Evolutionary conservation across 2,113 vertebrate genomes (phyloP), one percentile per base, ranked within the genome.

Genomic region (Petromus typicus): DNA sequence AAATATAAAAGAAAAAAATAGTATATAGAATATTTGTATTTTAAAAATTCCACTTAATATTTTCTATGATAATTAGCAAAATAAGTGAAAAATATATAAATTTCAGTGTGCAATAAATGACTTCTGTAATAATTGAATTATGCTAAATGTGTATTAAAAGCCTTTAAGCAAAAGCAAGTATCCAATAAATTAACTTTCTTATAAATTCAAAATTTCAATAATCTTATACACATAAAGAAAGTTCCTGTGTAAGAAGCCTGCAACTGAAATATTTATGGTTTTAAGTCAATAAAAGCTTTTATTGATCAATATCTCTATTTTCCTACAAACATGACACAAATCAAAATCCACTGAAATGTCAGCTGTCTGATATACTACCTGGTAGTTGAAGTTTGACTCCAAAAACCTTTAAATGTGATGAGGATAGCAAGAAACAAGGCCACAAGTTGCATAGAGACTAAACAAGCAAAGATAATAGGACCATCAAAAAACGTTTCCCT

Each of bases 11-110:
- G 18, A 48, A 96, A 95, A 86, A 91, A 27, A 17, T 20, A 82
- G 25, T 57, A 59, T 4, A 95, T 89, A n/a, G 66, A 20, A 56
- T 12, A 56, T 56, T 16, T 8, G 13, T 71, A 69, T 2, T 86
- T 43, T 93, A 79, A 2, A 17, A 14, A 90, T 12, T 23, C 40
- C 7, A 86, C 27, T 37, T 45, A 48, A 61, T 48, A 54, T 86
- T 96, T 95, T 81, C 93, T 78, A 71, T 90, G 91, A 59, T 30
- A 86, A 94, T 90, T 13, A 48, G 4, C 37, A 89, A 94, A 64
- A 1, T 54, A 81, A 71, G 5, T 63, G 25, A 20, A 69, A 9
- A 17, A 54, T 2, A 93, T 51, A 17, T 66, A 89, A 34, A 87
- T 37, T 40, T 84, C 27, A 73, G 14, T 76, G 3, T n/a, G 1